Evolutionary conservation across 2,113 vertebrate species (phyloP), one percentile per base, ranked within the genome.

Genomic region (Illadopsis cleaveri): DNA sequence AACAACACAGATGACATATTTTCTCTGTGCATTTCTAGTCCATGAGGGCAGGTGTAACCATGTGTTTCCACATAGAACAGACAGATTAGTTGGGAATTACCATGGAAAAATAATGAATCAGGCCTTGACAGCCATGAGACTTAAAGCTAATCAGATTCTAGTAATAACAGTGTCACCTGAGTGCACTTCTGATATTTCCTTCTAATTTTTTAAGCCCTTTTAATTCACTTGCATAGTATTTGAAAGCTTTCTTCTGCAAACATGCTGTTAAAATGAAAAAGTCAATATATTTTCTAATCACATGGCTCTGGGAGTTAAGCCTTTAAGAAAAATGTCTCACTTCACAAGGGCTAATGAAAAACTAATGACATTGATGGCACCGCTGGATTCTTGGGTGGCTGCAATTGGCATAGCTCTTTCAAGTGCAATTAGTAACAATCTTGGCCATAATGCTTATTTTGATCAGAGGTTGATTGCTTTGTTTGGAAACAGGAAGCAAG

Each of bases 401-500:
- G 54, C 80, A 93, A 21, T 64, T 85, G 91, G 53, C 89, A 53
- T n/a, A 68, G 15, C 28, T 88, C 38, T 89, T 12, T 2, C 71
- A 78, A 93, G n/a, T 78, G 82, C 47, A 65, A 13, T 89, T 96
- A 80, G 62, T 70, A 69, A 93, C 14, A 7, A 14, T 92, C 69
- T 69, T 90, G 60, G 72, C 92, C 92, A 58, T 84, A 82, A 79
- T 38, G 51, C 70, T 86, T 89, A 81, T 89, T 96, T 93, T 88
- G 79, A 48, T 93, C 1, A 0, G 50, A 66, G 22, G 22, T 51
- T 86, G 92, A 86, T 90, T 93, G 64, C 72, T 89, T 71, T 86
- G 44, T 73, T 88, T 92, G 60, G 54, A 78, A 91, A 94, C 82
- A 90, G 90, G 88, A 97, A 94, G 68, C 68, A 94, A 95, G 28